Evolutionary conservation across 2,113 vertebrate genomes (phyloP).

Genomic region (Pseudopipra pipra): DNA sequence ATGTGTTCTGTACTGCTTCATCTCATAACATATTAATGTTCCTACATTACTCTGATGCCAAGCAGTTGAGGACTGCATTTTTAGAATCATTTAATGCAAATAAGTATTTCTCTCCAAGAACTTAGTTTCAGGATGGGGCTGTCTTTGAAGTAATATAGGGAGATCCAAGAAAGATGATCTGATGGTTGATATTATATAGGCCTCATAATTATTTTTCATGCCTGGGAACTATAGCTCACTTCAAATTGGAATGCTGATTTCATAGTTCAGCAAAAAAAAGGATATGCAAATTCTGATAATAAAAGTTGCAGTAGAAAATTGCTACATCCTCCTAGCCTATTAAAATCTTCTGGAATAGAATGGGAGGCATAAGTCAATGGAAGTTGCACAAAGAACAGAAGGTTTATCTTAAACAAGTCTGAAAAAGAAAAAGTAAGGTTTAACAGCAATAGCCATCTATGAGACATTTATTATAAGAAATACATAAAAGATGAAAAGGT

Average conservation of each 20-base stretch:
- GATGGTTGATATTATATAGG: background rate
- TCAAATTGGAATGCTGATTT: background rate
- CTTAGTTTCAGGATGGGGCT: background rate
- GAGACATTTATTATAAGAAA: background rate
- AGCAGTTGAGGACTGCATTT: background rate
- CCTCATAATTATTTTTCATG: background rate
- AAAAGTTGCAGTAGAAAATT: background rate
- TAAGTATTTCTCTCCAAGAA: background rate
- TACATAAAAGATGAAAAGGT: background rate
- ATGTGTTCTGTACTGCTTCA: background rate
- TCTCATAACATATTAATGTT: background rate
- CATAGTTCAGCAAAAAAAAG: background rate
- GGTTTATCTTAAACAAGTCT: background rate
- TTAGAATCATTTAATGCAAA: background rate
- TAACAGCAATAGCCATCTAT: background rate
- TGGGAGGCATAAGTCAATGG: background rate
- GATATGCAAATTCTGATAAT: background rate
- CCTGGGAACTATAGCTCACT: background rate
- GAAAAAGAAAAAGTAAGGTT: background rate
- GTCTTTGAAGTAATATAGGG: background rate
- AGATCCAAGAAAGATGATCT: background rate
- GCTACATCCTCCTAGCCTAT: background rate
- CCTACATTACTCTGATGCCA: background rate
- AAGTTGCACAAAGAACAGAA: background rate
- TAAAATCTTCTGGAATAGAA: background rate